These are phyloP conservation scores for Aspidapion aeneum DNA, from an alignment of 2,888 invertebrate genomes.

Conservation along the genomic window DNA sequence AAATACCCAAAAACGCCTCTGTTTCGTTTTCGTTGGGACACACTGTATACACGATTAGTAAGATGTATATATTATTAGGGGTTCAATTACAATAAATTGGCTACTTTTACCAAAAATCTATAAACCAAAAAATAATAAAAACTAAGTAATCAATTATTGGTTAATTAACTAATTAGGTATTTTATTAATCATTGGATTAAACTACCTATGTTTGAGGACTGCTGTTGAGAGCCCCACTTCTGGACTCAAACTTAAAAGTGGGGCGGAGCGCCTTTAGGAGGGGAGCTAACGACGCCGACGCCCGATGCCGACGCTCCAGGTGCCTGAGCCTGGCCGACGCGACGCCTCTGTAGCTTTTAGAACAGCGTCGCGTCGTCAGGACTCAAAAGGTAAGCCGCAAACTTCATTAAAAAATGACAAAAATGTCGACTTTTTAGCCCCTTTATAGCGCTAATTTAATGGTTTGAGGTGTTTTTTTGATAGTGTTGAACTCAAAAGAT, in stretches of 20 bases:
- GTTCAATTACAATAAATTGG: too few relatives aligned
- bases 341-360: slow-evolving; percentile 48
- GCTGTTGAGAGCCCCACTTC: background rate
- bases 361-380: slow-evolving; percentile 48
- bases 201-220: background rate
- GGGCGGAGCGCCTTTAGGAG: slow-evolving; percentile 27
- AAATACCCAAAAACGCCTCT: too few relatives aligned
- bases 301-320: slow-evolving; percentile 29
- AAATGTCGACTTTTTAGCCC: background rate
- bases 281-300: slow-evolving; percentile 23
- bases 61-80: too few relatives aligned
- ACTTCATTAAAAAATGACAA: background rate
- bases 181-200: too few relatives aligned
- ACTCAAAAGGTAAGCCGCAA: slow-evolving; percentile 41
- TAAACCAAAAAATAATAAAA: too few relatives aligned
- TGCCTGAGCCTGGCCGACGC: slow-evolving; percentile 38
- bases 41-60: too few relatives aligned
- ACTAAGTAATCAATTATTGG: too few relatives aligned
- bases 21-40: too few relatives aligned
- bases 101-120: too few relatives aligned
- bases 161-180: too few relatives aligned
- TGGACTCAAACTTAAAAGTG: slow-evolving; percentile 2
- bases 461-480: background rate
- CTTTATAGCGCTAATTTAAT: background rate
- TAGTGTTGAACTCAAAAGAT: too few relatives aligned